These are phyloP conservation scores for Rhinolophus sinicus DNA, from an alignment of 2,113 vertebrate genomes.

Conservation along the genomic window DNA sequence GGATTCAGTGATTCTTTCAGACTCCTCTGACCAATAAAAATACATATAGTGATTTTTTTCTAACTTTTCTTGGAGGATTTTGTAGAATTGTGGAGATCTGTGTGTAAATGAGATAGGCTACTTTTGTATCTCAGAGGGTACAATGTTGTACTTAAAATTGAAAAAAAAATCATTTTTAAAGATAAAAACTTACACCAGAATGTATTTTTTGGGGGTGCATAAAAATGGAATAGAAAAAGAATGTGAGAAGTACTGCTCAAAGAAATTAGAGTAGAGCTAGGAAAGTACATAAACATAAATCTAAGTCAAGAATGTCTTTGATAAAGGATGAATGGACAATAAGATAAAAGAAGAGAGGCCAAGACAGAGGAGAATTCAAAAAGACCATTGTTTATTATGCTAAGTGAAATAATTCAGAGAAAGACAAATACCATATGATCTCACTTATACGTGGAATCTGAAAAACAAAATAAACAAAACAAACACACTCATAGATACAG, in stretches of 20 bases:
- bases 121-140: background rate
- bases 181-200: background rate
- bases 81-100: background rate
- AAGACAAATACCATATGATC: no score
- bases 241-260: background rate
- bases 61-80: background rate
- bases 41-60: background rate
- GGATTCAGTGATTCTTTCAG: background rate
- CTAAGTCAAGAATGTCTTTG: background rate
- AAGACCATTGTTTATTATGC: no score
- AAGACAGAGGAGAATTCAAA: background rate
- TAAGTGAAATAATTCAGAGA: no score
- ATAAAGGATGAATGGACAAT: background rate
- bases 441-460: no score
- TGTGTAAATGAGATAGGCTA: background rate
- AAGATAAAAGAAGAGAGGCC: background rate
- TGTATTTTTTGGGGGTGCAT: background rate
- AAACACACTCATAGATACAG: no score
- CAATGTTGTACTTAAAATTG: background rate
- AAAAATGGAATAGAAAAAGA: background rate
- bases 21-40: background rate
- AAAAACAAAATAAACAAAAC: no score
- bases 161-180: background rate
- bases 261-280: background rate
- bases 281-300: background rate